Evolutionary conservation across 2,797 vertebrate species (phyloP), one percentile per base, ranked within the genome.

Genomic region (Momotus momota): DNA sequence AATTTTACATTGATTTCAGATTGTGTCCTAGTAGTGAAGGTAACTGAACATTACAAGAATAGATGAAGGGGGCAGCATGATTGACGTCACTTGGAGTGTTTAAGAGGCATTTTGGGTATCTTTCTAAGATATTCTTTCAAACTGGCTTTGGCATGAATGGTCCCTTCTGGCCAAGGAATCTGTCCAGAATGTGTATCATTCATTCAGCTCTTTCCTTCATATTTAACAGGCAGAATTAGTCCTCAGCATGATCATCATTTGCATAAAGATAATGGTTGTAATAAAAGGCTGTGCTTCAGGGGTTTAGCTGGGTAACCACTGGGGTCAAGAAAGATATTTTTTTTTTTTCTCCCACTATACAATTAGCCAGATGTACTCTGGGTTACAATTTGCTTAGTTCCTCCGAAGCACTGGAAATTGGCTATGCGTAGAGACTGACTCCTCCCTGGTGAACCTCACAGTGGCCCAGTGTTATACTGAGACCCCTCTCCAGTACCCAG

Each of bases 261-360:
- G 88, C 92, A 90, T 94, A 94, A 88, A 94, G 62, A 93, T 90
- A 96, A 96, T 93, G 75, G 82, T 80, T 90, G 41, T 93, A 88
- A 93, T 92, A 90, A 95, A 93, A 93, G 54, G 77, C 81, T 81
- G 26, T 81, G 73, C 86, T 96, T 92, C 86, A 54, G 66, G 80
- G 95, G 49, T 92, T 94, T 95, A 90, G 80, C 83, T 93, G 92
- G 64, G 60, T 81, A 96, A 90, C 82, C 64, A 83, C 82, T 78
- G 66, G 70, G 73, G 86, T 92, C 93, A 94, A 43, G 55, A 77
- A 86, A 84, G 66, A 75, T 35, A 35, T 35, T 45, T 78, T 62
- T 61, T 62, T 61, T 73, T 94, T 73, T 83, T 45, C 81, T 91
- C 60, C 43, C 35, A 4, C 62, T 92, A 79, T 92, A 85, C 78